Evolutionary conservation across 2,113 vertebrate species (phyloP), one percentile per base, ranked within the genome.

Genomic region (Astatoreochromis straeleni): DNA sequence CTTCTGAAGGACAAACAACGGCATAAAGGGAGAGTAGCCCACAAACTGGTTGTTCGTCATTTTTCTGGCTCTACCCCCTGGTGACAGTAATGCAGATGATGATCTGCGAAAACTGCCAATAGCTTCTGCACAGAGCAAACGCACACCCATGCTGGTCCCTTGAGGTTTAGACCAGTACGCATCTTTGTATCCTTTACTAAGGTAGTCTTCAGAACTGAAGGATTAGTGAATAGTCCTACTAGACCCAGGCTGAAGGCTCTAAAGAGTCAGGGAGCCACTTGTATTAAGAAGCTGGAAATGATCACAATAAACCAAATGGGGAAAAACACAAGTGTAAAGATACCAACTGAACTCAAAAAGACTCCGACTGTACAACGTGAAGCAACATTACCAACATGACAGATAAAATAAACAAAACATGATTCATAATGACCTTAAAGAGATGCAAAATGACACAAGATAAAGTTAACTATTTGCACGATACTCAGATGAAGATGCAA

Each of bases 311-410:
- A 47, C 40, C 42, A 75, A 47, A 75, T 29, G 68, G 6, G 68
- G 19, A 3, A 47, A 75, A 19, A 29, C 7, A 5, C 40, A 45
- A 45, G n/a, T 1, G 4, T 29, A 49, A 29, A 31, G 2, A 75
- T 31, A 47, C 14, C 38, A 45, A 26, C 5, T 26, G 21, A 73
- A 73, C 40, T 47, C 68, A 73, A 45, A 73, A 45, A 45, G 13
- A 45, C 38, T 73, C 40, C 0, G 1, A 73, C 0, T 73, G 40
- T 47, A 26, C 40, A 29, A 29, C 0, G 4, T 73, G 9, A 29
- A 45, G 8, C 21, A 75, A 29, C 42, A 75, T 75, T 75, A 47
- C 9, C 9, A 75, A 47, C 40, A 19, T 5, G 40, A 47, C 68
- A 47, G 24, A 29, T 19, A 29, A 75, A 75, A 75, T 47, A 47